Conservation (phyloP, 2,888 invertebrate genomes). For the Seira musarum region DNA sequence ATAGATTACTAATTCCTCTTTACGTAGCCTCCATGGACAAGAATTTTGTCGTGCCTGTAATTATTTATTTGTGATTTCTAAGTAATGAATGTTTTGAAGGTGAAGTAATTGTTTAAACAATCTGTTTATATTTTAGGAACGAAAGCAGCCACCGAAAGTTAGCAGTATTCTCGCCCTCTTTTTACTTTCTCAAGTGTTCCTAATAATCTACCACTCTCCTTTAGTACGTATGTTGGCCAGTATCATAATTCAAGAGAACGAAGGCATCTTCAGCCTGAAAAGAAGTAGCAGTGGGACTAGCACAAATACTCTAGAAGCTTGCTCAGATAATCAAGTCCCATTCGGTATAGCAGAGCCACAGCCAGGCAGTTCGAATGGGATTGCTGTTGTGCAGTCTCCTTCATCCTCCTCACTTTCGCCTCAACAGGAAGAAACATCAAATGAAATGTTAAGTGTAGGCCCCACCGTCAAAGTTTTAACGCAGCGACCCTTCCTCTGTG, state of each 20-base stretch:
- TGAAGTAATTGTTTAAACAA: not conserved
- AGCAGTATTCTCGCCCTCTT: slow-evolving; percentile 93
- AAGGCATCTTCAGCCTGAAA: slow-evolving; percentile 61
- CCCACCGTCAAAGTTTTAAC: slow-evolving; percentile 33
- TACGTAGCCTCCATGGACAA: slow-evolving; percentile 88
- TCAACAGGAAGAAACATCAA: slow-evolving; percentile 18
- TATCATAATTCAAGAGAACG: slow-evolving; percentile 89
- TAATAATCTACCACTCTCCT: slow-evolving; percentile 92
- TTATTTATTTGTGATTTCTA: not conserved
- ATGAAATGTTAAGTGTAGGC: slow-evolving; percentile 39
- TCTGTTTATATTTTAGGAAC: slow-evolving; percentile 30
- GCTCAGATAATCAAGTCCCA: slow-evolving; percentile 42
- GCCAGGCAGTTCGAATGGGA: slow-evolving; percentile 21
- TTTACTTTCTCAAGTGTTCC: slow-evolving; percentile 93
- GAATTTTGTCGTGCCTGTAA: slow-evolving; percentile 48
- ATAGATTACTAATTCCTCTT: slow-evolving; percentile 92
- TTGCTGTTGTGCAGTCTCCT: slow-evolving; percentile 17
- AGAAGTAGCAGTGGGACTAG: slow-evolving; percentile 66
- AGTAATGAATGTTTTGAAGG: not conserved
- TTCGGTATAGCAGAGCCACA: slow-evolving; percentile 27
- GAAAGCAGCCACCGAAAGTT: slow-evolving; percentile 77
- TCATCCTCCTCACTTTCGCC: slow-evolving; percentile 23
- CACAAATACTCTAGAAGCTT: slow-evolving; percentile 54
- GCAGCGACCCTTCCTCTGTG: slow-evolving; percentile 87
- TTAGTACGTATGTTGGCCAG: slow-evolving; percentile 92